Percentiles rank a stretch among this genome's conserved stretches.
Evolutionary conservation across 2,113 vertebrate genomes (phyloP).

Genomic region (Microcebus ravelobensis): DNA sequence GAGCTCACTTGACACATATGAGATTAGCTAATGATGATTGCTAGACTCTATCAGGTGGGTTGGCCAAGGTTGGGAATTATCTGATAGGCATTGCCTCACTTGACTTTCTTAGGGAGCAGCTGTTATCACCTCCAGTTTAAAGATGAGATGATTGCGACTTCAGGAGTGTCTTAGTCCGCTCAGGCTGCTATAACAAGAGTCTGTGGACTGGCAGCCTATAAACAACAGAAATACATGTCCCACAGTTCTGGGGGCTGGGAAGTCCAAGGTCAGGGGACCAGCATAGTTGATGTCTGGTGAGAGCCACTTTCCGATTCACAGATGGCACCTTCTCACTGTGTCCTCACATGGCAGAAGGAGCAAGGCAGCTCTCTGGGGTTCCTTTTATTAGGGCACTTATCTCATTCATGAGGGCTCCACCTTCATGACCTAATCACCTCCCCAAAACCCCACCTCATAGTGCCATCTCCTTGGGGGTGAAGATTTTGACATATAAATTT

Average conservation of each 20-base stretch:
- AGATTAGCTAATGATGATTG: neutral
- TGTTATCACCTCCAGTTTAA: neutral
- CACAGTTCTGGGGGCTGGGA: neutral
- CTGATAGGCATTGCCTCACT: neutral
- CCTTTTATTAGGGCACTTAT: neutral
- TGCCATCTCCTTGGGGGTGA: neutral
- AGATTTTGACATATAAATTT: neutral
- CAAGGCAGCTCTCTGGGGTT: neutral
- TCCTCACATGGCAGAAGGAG: neutral
- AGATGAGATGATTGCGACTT: neutral
- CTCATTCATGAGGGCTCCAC: neutral
- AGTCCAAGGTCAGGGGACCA: neutral
- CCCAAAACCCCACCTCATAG: neutral
- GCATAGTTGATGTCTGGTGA: neutral
- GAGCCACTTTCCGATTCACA: neutral
- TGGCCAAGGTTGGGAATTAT: neutral
- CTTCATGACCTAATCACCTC: neutral
- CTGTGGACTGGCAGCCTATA: neutral
- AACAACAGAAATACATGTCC: neutral
- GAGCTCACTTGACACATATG: neutral
- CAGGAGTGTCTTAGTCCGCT: neutral
- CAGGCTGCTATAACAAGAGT: neutral
- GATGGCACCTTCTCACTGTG: neutral
- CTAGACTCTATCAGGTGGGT: accelerated
- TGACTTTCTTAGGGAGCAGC: neutral